A percentile compares a stretch with the other conserved stretches of the same genome.
phyloP scores from a whole-genome alignment of 2,113 vertebrate genomes.

The Eleginops maclovinus region DNA sequence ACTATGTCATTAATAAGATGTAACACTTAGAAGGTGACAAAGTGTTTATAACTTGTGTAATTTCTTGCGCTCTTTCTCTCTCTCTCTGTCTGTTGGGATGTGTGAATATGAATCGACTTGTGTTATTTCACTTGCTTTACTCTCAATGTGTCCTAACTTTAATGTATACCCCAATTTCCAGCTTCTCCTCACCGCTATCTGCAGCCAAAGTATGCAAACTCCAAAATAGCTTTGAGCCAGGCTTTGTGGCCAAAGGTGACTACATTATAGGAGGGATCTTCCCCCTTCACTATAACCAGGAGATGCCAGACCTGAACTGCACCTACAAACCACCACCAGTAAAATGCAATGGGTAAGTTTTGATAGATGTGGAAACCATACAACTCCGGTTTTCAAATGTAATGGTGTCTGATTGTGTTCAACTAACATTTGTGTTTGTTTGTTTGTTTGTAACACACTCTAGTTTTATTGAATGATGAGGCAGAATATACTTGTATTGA shows the following conservation, averaged over 20 bases:
- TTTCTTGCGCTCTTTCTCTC: not conserved
- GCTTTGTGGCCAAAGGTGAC: conserved; percentile 54
- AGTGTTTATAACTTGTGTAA: not conserved
- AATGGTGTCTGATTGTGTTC: not conserved
- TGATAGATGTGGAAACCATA: not conserved
- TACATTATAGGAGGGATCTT: conserved; percentile 68
- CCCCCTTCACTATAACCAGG: conserved; percentile 73
- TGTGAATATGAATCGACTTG: conserved; percentile 14
- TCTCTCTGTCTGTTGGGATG: not conserved
- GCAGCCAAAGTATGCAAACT: conserved; percentile 40
- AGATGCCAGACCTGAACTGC: conserved; percentile 75
- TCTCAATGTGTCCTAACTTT: conserved; percentile 27
- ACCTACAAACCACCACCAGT: conserved; percentile 72
- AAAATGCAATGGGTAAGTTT: conserved; percentile 80
- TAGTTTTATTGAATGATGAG: not conserved
- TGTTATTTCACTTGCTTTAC: not conserved
- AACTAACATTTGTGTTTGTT: no score
- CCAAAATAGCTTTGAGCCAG: conserved; percentile 59
- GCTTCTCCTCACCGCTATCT: not conserved
- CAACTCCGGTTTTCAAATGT: no score
- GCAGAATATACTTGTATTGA: not conserved
- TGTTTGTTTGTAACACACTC: no score
- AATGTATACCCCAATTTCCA: not conserved
- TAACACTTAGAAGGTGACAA: not conserved
- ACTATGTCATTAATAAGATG: conserved; percentile 29